Evolutionary conservation across 2,113 vertebrate genomes (phyloP).

Genomic region (Phylloscopus trochilus): DNA sequence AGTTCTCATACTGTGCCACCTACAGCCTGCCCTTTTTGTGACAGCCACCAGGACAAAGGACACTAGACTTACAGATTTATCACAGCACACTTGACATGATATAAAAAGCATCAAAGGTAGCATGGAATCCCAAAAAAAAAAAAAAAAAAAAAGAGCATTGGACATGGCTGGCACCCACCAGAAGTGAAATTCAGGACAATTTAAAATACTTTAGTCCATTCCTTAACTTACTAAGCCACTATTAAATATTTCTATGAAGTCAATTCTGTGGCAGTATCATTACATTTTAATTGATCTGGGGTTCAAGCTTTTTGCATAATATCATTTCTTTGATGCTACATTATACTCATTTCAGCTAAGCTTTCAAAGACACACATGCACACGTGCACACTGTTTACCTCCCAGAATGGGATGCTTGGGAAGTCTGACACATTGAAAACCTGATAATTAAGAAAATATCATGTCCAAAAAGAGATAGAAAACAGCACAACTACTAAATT

Average conservation of each 20-base stretch:
- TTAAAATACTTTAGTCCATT: neutral
- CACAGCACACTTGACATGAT: neutral
- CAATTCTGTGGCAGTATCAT: neutral
- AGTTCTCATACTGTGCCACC: neutral
- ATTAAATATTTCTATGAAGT: neutral
- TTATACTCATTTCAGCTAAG: neutral
- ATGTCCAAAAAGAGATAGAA: neutral
- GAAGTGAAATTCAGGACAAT: neutral
- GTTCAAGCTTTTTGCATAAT: neutral
- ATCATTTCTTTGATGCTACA: neutral
- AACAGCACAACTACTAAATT: neutral
- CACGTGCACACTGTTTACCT: neutral
- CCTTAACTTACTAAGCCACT: neutral
- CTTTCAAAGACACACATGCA: neutral
- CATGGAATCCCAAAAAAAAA: accelerated
- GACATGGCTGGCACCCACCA: neutral
- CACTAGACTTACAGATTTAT: neutral
- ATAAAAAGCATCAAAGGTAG: neutral
- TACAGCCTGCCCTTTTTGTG: neutral
- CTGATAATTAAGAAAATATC: neutral
- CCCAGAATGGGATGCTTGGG: neutral
- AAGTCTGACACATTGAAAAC: neutral
- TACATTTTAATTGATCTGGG: neutral
- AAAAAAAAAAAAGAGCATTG: neutral
- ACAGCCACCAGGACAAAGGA: neutral